A percentile compares a stretch with the other conserved stretches of the same genome.
These are phyloP conservation scores for Thaumetopoea pityocampa DNA, from an alignment of 1,140 invertebrate genomes.

Conservation along the genomic window DNA sequence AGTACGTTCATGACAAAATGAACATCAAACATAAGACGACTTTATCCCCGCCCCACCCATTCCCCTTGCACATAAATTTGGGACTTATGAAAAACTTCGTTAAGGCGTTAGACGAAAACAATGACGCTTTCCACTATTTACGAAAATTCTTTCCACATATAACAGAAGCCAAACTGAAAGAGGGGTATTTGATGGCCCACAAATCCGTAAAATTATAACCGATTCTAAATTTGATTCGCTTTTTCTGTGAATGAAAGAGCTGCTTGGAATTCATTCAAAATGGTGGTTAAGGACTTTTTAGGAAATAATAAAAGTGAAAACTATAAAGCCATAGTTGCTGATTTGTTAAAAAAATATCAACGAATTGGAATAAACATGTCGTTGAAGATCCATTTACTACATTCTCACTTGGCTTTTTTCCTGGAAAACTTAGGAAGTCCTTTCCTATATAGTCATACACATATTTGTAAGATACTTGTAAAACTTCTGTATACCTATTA, in stretches of 20 bases:
- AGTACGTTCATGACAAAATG: too few species aligned
- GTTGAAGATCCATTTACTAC: too few species aligned
- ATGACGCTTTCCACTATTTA: conserved; percentile 1
- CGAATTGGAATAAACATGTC: conserved; percentile 14
- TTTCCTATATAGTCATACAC: too few species aligned
- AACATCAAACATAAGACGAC: conserved; percentile 35
- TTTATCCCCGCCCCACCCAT: conserved; percentile 10
- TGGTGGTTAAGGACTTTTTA: conserved; percentile 16
- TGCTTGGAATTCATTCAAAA: conserved; percentile 20
- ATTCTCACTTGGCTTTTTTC: too few species aligned
- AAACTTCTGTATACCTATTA: too few species aligned
- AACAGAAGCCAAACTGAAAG: conserved; percentile 1
- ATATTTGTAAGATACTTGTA: too few species aligned
- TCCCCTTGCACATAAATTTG: conserved; percentile 35
- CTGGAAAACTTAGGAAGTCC: too few species aligned
- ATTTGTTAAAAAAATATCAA: conserved; percentile 11
- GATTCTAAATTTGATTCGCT: conserved; percentile 1
- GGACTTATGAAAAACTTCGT: conserved; percentile 54
- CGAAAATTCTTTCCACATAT: conserved; percentile 5
- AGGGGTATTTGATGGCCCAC: conserved; percentile 4
- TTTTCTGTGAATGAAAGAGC: conserved; percentile 19
- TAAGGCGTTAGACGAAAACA: conserved; percentile 22
- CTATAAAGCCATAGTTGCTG: conserved; percentile 3
- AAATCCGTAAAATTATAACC: conserved; percentile 4
- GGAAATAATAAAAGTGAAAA: conserved; percentile 20